Evolutionary conservation across 2,888 invertebrate genomes (phyloP).

Genomic region (Leptopilina syphax): DNA sequence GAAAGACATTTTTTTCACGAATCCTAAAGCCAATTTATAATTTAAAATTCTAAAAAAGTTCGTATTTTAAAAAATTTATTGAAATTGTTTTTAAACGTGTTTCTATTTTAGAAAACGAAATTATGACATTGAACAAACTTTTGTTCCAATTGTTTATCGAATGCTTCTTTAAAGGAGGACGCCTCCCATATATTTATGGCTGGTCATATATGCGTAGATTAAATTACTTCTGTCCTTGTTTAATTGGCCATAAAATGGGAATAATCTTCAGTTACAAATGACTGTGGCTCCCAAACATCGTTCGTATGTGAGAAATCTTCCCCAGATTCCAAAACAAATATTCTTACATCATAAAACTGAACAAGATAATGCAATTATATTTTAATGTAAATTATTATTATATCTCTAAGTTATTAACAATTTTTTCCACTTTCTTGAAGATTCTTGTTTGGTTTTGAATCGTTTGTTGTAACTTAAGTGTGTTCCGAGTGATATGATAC

Average conservation of each 20-base stretch:
- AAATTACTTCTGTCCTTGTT: conserved; percentile 62
- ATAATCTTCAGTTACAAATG: conserved; percentile 68
- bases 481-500: conserved; percentile 19
- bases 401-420: too few species aligned
- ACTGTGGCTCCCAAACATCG: conserved; percentile 58
- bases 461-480: conserved; percentile 30
- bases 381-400: too few species aligned
- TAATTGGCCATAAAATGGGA: conserved; percentile 70
- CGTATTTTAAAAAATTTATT: too few species aligned
- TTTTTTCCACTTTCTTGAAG: conserved; percentile 3
- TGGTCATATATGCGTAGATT: conserved; percentile 40
- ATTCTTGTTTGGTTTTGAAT: conserved; percentile 29
- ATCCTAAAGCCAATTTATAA: too few species aligned
- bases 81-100: too few species aligned
- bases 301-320: conserved; percentile 55
- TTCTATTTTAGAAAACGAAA: too few species aligned
- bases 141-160: too few species aligned
- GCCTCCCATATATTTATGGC: conserved; percentile 28
- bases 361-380: not conserved
- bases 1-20: too few species aligned
- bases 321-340: not conserved
- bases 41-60: too few species aligned
- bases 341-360: not conserved
- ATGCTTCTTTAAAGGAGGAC: too few species aligned
- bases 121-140: too few species aligned